phyloP scores from a whole-genome alignment of 2,113 vertebrate genomes.

The Thunnus thynnus region DNA sequence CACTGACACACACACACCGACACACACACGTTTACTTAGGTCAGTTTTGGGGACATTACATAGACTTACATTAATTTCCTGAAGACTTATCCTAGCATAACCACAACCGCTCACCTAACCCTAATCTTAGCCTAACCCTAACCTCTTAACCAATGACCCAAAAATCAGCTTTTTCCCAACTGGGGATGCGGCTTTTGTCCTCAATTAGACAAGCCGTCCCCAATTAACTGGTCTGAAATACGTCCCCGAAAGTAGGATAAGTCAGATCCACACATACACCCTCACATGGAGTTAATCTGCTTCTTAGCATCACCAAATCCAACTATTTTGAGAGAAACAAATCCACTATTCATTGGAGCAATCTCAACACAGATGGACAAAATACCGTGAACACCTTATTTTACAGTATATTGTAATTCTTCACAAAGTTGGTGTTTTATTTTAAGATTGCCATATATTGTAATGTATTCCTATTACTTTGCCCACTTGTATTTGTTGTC shows the following conservation, averaged over 20 bases:
- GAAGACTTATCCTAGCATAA: no score
- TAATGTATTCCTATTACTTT: neutral
- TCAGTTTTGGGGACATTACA: no score
- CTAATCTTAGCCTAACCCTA: no score
- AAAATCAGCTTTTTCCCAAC: no score
- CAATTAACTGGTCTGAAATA: no score
- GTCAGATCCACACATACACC: neutral
- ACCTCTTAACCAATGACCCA: no score
- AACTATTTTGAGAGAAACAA: conserved; percentile 66
- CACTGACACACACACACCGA: conserved; percentile 6
- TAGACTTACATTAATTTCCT: no score
- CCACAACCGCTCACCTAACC: no score
- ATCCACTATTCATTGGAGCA: conserved; percentile 59
- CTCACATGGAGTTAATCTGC: conserved; percentile 64
- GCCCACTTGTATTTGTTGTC: conserved; percentile 23
- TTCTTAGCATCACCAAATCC: conserved; percentile 65
- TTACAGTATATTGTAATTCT: neutral
- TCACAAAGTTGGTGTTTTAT: conserved; percentile 22
- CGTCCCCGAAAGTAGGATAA: no score
- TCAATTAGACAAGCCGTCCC: no score
- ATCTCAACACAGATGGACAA: conserved; percentile 44
- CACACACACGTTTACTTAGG: conserved; percentile 9
- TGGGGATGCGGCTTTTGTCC: no score
- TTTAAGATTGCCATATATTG: neutral
- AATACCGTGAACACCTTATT: conserved; percentile 6